Percentiles rank a stretch among this genome's conserved stretches.
phyloP scores from a whole-genome alignment of 2,797 vertebrate genomes.

The Amphiprion clarkii region DNA sequence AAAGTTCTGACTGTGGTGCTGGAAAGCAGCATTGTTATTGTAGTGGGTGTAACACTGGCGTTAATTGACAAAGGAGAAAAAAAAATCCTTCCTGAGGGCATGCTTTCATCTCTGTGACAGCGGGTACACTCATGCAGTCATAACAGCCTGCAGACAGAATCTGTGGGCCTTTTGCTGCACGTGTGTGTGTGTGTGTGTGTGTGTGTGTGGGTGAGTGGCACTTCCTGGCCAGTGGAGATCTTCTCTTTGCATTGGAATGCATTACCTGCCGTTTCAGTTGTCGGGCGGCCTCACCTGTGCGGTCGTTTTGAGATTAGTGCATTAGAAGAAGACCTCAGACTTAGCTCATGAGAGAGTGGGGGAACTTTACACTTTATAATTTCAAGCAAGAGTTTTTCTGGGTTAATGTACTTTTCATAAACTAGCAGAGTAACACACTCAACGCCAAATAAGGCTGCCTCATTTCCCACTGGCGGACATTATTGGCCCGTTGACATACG shows the following conservation, averaged over 20 bases:
- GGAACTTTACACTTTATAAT: conserved; percentile 24
- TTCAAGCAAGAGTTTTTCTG: conserved; percentile 21
- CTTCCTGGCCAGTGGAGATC: conserved; percentile 74
- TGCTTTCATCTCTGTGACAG: conserved; percentile 85
- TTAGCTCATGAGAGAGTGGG: neutral
- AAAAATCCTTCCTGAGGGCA: conserved; percentile 77
- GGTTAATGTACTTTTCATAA: conserved; percentile 51
- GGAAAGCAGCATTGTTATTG: conserved; percentile 79
- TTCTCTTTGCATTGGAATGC: conserved; percentile 79
- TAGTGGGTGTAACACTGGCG: conserved; percentile 84
- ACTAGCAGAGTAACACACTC: conserved; percentile 27
- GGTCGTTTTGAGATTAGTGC: conserved; percentile 40
- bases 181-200: conserved; percentile 31
- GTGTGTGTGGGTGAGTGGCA: conserved; percentile 27
- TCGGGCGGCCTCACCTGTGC: conserved; percentile 56
- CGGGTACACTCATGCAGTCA: conserved; percentile 80
- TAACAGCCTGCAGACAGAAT: conserved; percentile 80
- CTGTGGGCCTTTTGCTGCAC: conserved; percentile 52
- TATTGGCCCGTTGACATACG: conserved; percentile 72
- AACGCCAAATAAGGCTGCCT: conserved; percentile 66
- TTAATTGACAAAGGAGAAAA: conserved; percentile 82
- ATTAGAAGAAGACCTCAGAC: conserved; percentile 12
- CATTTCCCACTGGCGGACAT: conserved; percentile 56
- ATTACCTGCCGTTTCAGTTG: conserved; percentile 67
- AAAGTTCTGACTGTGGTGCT: conserved; percentile 55